phyloP scores from a whole-genome alignment of 2,888 invertebrate species.

The Torymus auratus region DNA sequence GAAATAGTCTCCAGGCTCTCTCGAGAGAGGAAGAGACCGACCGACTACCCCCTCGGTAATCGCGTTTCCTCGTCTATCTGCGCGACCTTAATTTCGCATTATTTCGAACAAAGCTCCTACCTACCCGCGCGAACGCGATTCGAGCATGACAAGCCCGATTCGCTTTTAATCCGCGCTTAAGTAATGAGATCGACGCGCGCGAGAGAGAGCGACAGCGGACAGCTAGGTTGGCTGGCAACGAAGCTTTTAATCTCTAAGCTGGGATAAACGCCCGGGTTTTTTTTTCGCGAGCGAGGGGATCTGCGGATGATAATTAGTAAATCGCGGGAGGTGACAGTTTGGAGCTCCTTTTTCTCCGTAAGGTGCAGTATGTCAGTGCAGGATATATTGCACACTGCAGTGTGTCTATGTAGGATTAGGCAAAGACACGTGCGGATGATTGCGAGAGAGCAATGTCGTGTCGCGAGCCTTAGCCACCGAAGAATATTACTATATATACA shows the following conservation, averaged over 20 bases:
- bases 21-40: too few species aligned
- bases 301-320: too few species aligned
- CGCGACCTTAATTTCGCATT: slow-evolving; percentile 55
- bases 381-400: too few species aligned
- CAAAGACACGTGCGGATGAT: too few species aligned
- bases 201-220: not conserved
- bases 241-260: slow-evolving; percentile 48
- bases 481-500: too few species aligned
- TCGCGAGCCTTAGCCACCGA: too few species aligned
- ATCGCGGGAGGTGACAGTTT: too few species aligned
- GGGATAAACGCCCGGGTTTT: slow-evolving; percentile 44
- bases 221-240: not conserved
- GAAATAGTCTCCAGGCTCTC: too few species aligned
- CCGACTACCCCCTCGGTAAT: slow-evolving; percentile 16
- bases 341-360: too few species aligned
- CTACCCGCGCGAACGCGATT: slow-evolving; percentile 37
- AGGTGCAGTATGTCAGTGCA: too few species aligned
- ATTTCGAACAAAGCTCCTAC: slow-evolving; percentile 54
- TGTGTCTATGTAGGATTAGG: too few species aligned
- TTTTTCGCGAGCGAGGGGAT: not conserved
- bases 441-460: too few species aligned
- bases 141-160: slow-evolving; percentile 49
- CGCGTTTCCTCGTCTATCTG: slow-evolving; percentile 40
- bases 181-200: slow-evolving; percentile 58
- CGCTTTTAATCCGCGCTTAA: slow-evolving; percentile 59